phyloP scores from a whole-genome alignment of 1,140 invertebrate genomes.

The Gryon sp. region DNA sequence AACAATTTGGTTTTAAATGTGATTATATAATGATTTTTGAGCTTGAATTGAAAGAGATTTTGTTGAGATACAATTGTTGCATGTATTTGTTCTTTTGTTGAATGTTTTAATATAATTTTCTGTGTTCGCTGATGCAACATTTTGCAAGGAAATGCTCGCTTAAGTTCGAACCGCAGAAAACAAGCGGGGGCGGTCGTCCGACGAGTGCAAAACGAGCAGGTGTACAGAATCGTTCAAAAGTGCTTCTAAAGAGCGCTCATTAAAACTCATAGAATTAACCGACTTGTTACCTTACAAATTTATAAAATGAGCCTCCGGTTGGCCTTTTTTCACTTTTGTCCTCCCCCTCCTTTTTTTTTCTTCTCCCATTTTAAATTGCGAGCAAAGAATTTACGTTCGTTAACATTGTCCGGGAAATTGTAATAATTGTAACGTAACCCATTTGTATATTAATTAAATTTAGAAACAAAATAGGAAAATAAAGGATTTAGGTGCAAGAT shows the following conservation, averaged over 20 bases:
- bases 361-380: conserved; percentile 18
- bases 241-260: conserved; percentile 58
- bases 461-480: conserved; percentile 25
- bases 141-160: conserved; percentile 23
- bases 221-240: conserved; percentile 62
- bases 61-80: background rate
- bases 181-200: conserved; percentile 54
- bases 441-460: conserved; percentile 54
- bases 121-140: conserved; percentile 10
- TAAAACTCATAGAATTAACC: conserved; percentile 59
- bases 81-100: conserved; percentile 7
- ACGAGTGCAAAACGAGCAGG: conserved; percentile 57
- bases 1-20: too few species aligned
- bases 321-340: conserved; percentile 10
- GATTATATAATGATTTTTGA: too few species aligned
- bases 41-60: too few species aligned
- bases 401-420: conserved; percentile 53
- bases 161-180: conserved; percentile 45
- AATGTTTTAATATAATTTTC: conserved; percentile 43
- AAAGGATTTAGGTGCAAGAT: too few species aligned
- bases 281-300: conserved; percentile 57
- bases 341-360: background rate
- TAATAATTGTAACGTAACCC: conserved; percentile 41
- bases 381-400: conserved; percentile 44
- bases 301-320: conserved; percentile 47